Percentiles rank a stretch among this genome's conserved stretches.
Conservation (phyloP, 2,888 invertebrate genomes). For the Malthinus seriepunctatus region DNA sequence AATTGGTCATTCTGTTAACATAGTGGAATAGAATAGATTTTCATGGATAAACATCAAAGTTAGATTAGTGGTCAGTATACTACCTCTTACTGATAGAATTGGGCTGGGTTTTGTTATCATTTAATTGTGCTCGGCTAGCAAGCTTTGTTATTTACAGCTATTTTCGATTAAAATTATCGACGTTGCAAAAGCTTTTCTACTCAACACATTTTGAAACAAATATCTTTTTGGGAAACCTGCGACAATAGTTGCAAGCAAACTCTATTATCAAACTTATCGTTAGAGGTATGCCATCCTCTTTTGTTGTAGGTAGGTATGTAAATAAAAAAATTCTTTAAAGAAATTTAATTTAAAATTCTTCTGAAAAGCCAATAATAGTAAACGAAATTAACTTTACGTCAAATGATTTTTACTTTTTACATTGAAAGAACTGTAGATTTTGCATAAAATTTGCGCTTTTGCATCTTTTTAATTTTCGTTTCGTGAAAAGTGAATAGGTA, state of each 20-base stretch:
- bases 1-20: constrained; percentile 20
- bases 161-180: constrained; percentile 21
- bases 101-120: constrained; percentile 19
- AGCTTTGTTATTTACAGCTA: constrained; percentile 18
- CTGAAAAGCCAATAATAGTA: no score
- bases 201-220: not conserved
- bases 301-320: no score
- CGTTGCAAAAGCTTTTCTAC: constrained; percentile 2
- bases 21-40: constrained; percentile 15
- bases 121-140: constrained; percentile 17
- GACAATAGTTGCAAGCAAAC: not conserved
- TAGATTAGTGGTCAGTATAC: constrained; percentile 22
- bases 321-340: no score
- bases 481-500: constrained; percentile 9
- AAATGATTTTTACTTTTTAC: no score
- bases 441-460: not conserved
- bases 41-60: constrained; percentile 21
- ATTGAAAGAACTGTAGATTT: not conserved
- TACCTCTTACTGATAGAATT: constrained; percentile 20
- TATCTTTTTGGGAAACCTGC: not conserved
- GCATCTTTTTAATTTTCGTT: constrained; percentile 16
- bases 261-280: not conserved
- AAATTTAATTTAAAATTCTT: no score
- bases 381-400: no score
- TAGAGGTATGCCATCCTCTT: not conserved